A percentile compares a stretch with the other conserved stretches of the same genome.
phyloP scores from a whole-genome alignment of 2,888 invertebrate species.

The Cheilosia soror region DNA sequence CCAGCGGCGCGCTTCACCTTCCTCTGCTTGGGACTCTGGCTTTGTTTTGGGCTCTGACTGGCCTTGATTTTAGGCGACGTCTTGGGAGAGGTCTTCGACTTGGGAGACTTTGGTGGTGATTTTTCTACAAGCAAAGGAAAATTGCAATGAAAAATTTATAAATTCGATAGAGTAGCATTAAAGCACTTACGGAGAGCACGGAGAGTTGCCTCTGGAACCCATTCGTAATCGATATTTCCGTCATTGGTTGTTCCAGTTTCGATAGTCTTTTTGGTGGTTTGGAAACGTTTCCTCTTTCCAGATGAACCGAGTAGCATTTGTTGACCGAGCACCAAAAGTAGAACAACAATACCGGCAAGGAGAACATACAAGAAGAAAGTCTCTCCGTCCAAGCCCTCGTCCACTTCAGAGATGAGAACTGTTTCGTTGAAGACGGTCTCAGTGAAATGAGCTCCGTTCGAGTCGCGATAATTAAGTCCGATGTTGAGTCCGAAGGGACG shows the following conservation, averaged over 20 bases:
- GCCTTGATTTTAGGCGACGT: conserved; percentile 84
- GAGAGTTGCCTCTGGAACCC: conserved; percentile 97
- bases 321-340: conserved; percentile 94
- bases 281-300: conserved; percentile 86
- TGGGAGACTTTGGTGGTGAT: conserved; percentile 87
- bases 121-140: conserved; percentile 86
- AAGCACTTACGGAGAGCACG: conserved; percentile 90
- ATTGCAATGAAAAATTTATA: conserved; percentile 1
- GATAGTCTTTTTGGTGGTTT: conserved; percentile 86
- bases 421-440: conserved; percentile 99
- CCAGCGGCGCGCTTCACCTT: conserved; percentile 91
- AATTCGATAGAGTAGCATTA: neutral
- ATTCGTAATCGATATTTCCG: conserved; percentile 98
- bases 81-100: conserved; percentile 85
- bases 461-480: conserved; percentile 95
- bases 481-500: conserved; percentile 98
- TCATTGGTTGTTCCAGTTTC: conserved; percentile 96
- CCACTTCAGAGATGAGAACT: conserved; percentile 96
- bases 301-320: conserved; percentile 94
- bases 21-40: conserved; percentile 90
- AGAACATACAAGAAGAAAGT: conserved; percentile 99
- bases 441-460: conserved; percentile 86
- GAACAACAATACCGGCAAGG: conserved; percentile 94
- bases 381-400: conserved; percentile 98
- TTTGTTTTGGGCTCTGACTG: conserved; percentile 88